These are phyloP conservation scores for Malurus splendens DNA, from an alignment of 2,797 vertebrate species.

Conservation along the genomic window DNA sequence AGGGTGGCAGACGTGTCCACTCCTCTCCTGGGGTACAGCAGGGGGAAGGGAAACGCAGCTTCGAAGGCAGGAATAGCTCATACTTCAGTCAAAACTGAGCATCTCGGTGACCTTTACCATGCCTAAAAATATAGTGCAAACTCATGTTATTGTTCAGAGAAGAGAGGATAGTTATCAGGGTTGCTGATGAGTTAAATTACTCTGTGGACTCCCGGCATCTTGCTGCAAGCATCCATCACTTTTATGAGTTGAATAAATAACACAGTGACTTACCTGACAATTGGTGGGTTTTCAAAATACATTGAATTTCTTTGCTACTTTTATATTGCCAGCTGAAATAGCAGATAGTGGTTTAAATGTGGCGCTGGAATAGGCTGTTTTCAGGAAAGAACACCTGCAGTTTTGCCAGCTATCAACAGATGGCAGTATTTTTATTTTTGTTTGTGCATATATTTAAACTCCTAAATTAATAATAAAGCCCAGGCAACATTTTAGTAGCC, in stretches of 20 bases:
- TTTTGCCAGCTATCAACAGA: background rate
- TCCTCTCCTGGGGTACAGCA: background rate
- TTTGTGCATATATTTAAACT: background rate
- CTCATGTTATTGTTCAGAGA: background rate
- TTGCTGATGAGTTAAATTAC: background rate
- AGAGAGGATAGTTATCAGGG: accelerated
- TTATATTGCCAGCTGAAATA: background rate
- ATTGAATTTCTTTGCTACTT: background rate
- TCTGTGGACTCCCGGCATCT: background rate
- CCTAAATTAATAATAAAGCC: background rate
- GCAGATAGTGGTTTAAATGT: background rate
- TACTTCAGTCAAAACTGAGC: background rate
- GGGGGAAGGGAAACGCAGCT: background rate
- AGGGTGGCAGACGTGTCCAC: background rate
- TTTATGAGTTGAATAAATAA: background rate
- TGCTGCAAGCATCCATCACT: background rate
- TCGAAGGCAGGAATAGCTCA: accelerated
- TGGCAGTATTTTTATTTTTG: background rate
- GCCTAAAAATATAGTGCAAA: background rate
- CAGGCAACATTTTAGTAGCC: background rate
- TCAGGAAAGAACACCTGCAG: background rate
- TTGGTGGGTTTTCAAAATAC: background rate
- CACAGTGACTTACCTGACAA: background rate
- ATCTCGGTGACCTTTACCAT: accelerated
- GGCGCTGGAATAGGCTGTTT: background rate